phyloP scores from a whole-genome alignment of 2,113 vertebrate species.

The Labeo catla region DNA sequence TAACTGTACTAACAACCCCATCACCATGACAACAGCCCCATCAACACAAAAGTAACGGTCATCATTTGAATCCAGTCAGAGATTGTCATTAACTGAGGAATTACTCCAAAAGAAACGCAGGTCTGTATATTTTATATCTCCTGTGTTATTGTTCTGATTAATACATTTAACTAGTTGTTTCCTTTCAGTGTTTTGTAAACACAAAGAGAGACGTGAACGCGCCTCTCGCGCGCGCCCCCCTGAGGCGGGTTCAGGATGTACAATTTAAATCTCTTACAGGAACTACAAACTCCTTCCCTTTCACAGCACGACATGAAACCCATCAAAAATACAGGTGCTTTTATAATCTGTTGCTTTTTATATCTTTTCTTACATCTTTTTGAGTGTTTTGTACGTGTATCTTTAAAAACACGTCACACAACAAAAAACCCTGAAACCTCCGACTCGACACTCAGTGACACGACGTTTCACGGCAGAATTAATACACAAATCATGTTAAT shows the following conservation, averaged over 20 bases:
- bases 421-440: too few species aligned
- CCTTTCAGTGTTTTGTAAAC: not conserved
- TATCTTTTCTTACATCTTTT: too few species aligned
- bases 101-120: not conserved
- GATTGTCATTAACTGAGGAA: too few species aligned
- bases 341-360: not conserved
- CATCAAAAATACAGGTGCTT: not conserved
- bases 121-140: not conserved
- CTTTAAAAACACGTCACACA: too few species aligned
- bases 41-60: not conserved
- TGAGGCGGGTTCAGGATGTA: not conserved
- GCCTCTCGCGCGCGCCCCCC: not conserved
- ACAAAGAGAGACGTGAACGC: not conserved
- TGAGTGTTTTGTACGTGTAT: not conserved
- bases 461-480: not conserved
- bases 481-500: not conserved
- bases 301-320: not conserved
- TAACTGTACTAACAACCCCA: not conserved
- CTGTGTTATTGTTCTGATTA: not conserved
- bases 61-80: not conserved
- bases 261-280: not conserved
- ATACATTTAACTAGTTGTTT: not conserved
- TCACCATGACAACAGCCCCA: slow-evolving; percentile 13
- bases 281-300: not conserved
- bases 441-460: not conserved